Percentiles rank a stretch among this genome's conserved stretches.
These are phyloP conservation scores for Coptotermes formosanus DNA, from an alignment of 1,140 invertebrate species.

Conservation along the genomic window DNA sequence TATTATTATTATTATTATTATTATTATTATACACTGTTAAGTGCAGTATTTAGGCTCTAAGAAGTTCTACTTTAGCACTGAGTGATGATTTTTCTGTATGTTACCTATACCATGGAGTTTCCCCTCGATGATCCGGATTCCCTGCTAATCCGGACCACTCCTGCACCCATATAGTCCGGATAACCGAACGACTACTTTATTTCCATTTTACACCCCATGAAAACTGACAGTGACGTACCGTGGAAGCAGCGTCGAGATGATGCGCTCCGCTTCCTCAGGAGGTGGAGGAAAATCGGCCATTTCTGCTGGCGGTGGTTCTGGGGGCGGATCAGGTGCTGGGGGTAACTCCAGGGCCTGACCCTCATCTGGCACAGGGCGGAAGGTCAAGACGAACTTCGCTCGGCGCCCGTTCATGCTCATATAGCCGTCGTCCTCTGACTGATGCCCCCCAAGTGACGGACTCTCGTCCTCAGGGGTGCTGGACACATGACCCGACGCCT, in stretches of 20 bases:
- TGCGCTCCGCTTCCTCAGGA: constrained; percentile 69
- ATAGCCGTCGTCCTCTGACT: constrained; percentile 85
- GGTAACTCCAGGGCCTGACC: constrained; percentile 36
- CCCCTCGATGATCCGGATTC: no score
- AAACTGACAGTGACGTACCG: constrained; percentile 52
- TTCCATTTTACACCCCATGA: background rate
- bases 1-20: no score
- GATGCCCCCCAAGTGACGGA: constrained; percentile 72
- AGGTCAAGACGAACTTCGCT: constrained; percentile 41
- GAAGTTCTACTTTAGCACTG: no score
- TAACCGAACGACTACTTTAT: no score
- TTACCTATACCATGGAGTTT: no score
- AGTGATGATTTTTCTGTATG: no score
- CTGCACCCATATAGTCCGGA: no score
- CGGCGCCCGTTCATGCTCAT: constrained; percentile 85
- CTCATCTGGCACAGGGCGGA: constrained; percentile 31
- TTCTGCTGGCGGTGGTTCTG: constrained; percentile 45
- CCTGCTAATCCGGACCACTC: no score
- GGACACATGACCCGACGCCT: constrained; percentile 36
- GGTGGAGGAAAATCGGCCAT: constrained; percentile 61
- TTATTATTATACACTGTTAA: no score
- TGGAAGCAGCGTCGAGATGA: constrained; percentile 69
- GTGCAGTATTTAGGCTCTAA: no score
- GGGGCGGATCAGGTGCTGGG: constrained; percentile 48
- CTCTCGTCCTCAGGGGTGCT: constrained; percentile 64